Conservation (phyloP, 2,797 vertebrate species). For the Limosa lapponica region DNA sequence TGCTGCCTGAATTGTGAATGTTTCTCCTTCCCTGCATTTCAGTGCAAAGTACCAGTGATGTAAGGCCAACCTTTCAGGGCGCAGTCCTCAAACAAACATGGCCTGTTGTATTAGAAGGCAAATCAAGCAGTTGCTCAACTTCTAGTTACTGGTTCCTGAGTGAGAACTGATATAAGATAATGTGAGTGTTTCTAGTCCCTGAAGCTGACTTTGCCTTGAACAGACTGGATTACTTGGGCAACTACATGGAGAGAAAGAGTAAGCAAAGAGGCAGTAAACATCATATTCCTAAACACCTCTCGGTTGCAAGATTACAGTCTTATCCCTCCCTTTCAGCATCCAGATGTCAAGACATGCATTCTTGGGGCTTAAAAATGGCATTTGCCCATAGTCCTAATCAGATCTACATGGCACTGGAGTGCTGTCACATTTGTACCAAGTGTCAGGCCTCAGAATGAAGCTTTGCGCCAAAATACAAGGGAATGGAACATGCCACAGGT, state of each 20-base stretch:
- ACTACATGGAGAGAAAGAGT: background rate
- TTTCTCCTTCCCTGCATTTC: background rate
- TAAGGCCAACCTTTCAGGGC: background rate
- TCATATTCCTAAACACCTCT: background rate
- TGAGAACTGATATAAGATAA: background rate
- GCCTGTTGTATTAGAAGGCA: background rate
- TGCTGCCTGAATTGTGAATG: background rate
- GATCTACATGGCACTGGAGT: background rate
- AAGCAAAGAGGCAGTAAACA: background rate
- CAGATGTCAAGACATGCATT: background rate
- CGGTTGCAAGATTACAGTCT: background rate
- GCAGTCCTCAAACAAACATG: background rate
- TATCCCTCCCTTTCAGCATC: accelerated
- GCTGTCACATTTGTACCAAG: background rate
- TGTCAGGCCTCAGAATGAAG: background rate
- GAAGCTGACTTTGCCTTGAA: background rate
- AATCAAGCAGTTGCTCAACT: background rate
- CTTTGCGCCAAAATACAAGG: background rate
- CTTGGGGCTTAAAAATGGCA: background rate
- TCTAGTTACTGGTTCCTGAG: background rate
- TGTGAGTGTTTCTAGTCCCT: background rate
- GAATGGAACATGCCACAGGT: background rate
- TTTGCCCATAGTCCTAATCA: background rate
- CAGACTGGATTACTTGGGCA: background rate
- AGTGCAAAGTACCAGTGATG: background rate